phyloP scores from a whole-genome alignment of 1,140 invertebrate species.

The Dendroctonus valens region DNA sequence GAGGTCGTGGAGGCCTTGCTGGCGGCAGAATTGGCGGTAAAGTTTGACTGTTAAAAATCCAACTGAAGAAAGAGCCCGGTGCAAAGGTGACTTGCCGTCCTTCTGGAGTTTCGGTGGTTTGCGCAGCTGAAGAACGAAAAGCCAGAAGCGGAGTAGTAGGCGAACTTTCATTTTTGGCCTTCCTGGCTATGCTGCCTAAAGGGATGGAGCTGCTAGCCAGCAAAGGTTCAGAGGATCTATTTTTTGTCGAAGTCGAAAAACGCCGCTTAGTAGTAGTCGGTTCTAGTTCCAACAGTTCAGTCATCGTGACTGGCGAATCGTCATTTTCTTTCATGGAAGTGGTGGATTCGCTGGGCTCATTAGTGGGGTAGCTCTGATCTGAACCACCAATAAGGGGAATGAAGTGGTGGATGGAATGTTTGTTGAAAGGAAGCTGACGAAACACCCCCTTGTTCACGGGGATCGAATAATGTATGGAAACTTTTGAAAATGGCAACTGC shows the following conservation, averaged over 20 bases:
- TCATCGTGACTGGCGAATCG: neutral
- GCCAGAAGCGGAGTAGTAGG: neutral
- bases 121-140: neutral
- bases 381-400: neutral
- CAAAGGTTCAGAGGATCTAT: neutral
- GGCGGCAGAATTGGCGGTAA: constrained; percentile 17
- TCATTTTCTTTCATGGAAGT: neutral
- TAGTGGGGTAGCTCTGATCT: no score
- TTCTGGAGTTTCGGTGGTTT: constrained; percentile 3
- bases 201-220: no score
- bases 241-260: neutral
- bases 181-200: no score
- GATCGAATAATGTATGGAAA: constrained; percentile 11
- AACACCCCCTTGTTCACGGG: neutral
- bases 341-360: no score
- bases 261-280: neutral
- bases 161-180: no score
- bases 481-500: constrained; percentile 8
- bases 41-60: constrained; percentile 19
- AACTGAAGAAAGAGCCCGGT: constrained; percentile 25
- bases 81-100: constrained; percentile 18
- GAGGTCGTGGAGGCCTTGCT: constrained; percentile 14
- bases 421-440: constrained; percentile 2
- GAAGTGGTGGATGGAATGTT: constrained; percentile 8
- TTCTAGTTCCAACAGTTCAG: no score